Evolutionary conservation across 2,797 vertebrate species (phyloP).

Genomic region (Coreius guichenoti): DNA sequence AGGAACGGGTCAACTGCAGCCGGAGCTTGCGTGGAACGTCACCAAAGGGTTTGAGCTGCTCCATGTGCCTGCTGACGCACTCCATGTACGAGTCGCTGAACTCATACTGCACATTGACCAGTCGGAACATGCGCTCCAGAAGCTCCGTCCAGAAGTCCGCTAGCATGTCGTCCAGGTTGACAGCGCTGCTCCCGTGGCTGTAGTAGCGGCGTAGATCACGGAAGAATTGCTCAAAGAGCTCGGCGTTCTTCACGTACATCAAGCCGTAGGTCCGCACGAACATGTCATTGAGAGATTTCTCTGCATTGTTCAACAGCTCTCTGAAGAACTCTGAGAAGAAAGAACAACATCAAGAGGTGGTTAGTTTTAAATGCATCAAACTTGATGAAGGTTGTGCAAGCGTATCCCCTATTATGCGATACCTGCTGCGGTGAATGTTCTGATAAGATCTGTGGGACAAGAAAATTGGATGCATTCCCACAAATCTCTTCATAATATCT

Average conservation of each 20-base stretch:
- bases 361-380: background rate
- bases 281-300: slow-evolving; percentile 92
- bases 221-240: slow-evolving; percentile 96
- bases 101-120: slow-evolving; percentile 95
- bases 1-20: slow-evolving; percentile 89
- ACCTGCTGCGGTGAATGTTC: background rate
- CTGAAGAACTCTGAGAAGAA: slow-evolving; percentile 89
- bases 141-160: slow-evolving; percentile 94
- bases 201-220: slow-evolving; percentile 89
- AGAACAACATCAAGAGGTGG: background rate
- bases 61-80: slow-evolving; percentile 92
- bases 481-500: background rate
- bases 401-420: no score
- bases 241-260: slow-evolving; percentile 93
- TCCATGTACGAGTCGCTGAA: slow-evolving; percentile 93
- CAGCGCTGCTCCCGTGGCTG: slow-evolving; percentile 72
- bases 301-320: slow-evolving; percentile 91
- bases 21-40: slow-evolving; percentile 94
- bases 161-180: slow-evolving; percentile 94
- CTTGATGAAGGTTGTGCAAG: background rate
- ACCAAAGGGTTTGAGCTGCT: slow-evolving; percentile 95
- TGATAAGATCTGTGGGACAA: background rate
- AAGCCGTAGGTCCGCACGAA: slow-evolving; percentile 93
- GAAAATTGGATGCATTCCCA: background rate
- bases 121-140: slow-evolving; percentile 93